Base-by-base conservation (phyloP, 23 tunicate species). In the Styela plicata region DNA sequence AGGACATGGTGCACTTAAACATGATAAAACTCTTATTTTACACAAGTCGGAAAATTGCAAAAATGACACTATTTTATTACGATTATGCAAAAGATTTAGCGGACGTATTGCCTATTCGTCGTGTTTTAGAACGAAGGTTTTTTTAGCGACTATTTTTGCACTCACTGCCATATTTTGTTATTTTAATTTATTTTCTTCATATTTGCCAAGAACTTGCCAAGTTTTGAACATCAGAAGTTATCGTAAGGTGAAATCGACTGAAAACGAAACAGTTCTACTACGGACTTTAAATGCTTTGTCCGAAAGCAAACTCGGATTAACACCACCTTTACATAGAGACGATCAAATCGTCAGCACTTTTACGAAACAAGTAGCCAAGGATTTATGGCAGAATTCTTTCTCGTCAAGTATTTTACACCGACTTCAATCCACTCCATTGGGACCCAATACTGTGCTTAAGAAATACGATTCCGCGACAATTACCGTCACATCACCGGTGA, bases 41-140 rank as follows among this genome's bases (percentile, higher is more conserved):
- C 77, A 71, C 34, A 71, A 71, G 17, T 71, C 77, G 29, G 77
- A 71, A 71, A 28, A 20, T 28, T 21, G 34, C 77, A 33, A 20
- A 32, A 34, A 71, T 36, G 77, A 71, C 17, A 71, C 77, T 18
- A 71, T 71, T 34, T 28, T 71, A 71, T 32, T 71, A 71, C 36
- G 77, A 29, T 32, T 71, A 34, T 71, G 77, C 77, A 71, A 71
- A 71, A 71, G 77, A 71, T 22, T 71, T 3, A 71, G 77, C 17
- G 77, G 36, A 28, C 77, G 77, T 71, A 21, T 71, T 28, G 32
- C 77, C 5, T 71, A 34, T 33, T 71, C 77, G 29, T 71, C 77
- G 23, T 71, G 77, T 30, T 30, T 71, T 34, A 71, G 77, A 30
- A 36, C 36, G 36, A 71, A 71, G 36, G 36, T 71, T 21, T 34